A percentile compares a stretch with the other conserved stretches of the same genome.
phyloP scores from a whole-genome alignment of 2,113 vertebrate genomes.

The Oryzias curvinotus region DNA sequence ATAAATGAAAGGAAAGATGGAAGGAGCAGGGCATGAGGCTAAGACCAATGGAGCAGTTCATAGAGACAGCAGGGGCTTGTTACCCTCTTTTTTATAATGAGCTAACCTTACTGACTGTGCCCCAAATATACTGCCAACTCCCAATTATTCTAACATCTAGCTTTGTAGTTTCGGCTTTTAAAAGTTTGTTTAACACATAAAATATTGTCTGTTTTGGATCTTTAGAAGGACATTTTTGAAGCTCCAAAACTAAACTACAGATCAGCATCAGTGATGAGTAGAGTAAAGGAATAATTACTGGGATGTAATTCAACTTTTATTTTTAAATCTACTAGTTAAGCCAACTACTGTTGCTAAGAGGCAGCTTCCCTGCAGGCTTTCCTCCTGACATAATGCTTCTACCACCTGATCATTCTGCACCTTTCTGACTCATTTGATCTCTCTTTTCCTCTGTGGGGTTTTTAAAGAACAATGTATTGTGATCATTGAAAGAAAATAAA shows the following conservation, averaged over 20 bases:
- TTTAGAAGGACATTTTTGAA: conserved; percentile 1
- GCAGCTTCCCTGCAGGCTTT: conserved; percentile 19
- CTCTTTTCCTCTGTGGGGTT: not conserved
- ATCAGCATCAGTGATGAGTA: not conserved
- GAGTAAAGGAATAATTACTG: conserved; percentile 7
- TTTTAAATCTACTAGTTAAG: conserved; percentile 15
- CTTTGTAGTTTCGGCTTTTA: not conserved
- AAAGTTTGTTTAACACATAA: not conserved
- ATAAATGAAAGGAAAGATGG: conserved; percentile 50
- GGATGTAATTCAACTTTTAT: conserved; percentile 13
- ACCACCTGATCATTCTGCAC: conserved; percentile 2
- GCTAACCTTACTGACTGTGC: conserved; percentile 37
- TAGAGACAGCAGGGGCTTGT: conserved; percentile 45
- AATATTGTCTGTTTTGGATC: conserved; percentile 1
- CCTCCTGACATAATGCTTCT: conserved; percentile 12
- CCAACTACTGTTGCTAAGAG: conserved; percentile 17
- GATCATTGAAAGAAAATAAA: not conserved
- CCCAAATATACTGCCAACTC: conserved; percentile 25
- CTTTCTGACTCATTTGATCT: conserved; percentile 17
- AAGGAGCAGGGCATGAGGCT: conserved; percentile 27
- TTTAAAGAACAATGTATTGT: not conserved
- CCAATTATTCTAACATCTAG: conserved; percentile 33
- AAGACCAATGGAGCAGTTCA: conserved; percentile 41
- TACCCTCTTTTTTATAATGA: conserved; percentile 35
- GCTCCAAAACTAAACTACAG: conserved; percentile 13